Evolutionary conservation across 2,797 vertebrate species (phyloP).

Genomic region (Acanthurus lineatus): DNA sequence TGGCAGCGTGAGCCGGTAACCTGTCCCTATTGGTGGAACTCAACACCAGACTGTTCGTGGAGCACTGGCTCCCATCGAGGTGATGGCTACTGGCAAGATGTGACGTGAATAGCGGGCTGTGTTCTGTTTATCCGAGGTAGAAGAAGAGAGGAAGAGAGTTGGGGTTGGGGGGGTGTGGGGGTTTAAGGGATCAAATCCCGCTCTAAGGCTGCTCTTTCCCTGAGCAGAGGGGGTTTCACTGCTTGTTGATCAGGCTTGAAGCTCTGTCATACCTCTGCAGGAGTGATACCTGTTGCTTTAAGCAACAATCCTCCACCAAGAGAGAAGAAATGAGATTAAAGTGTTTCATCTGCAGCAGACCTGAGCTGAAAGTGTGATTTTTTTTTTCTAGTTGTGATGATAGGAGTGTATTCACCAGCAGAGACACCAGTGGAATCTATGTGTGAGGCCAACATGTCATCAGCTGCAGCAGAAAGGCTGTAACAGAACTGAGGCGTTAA

Average conservation of each 20-base stretch:
- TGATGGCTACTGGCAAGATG: slow-evolving; percentile 85
- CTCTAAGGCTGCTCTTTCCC: slow-evolving; percentile 43
- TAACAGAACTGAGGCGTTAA: slow-evolving; percentile 2
- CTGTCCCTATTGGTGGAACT: slow-evolving; percentile 84
- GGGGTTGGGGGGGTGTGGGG: not conserved
- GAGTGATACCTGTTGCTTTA: slow-evolving; percentile 13
- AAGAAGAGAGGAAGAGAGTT: slow-evolving; percentile 39
- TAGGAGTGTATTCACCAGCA: slow-evolving; percentile 7
- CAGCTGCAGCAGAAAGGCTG: slow-evolving; percentile 1
- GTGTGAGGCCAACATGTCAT: slow-evolving; percentile 18
- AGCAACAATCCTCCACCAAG: slow-evolving; percentile 35
- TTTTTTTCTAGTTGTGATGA: not conserved
- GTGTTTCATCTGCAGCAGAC: slow-evolving; percentile 25
- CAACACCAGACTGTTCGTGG: slow-evolving; percentile 72
- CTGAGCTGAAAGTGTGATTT: slow-evolving; percentile 30
- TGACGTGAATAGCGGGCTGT: slow-evolving; percentile 78
- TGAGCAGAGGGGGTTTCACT: slow-evolving; percentile 57
- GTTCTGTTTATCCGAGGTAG: slow-evolving; percentile 79
- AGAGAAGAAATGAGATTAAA: slow-evolving; percentile 32
- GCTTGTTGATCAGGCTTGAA: slow-evolving; percentile 68
- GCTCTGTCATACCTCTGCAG: slow-evolving; percentile 10
- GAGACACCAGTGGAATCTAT: not conserved
- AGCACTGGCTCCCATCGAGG: slow-evolving; percentile 80
- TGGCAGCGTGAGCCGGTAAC: slow-evolving; percentile 81
- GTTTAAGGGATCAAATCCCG: slow-evolving; percentile 47